Percentiles rank a stretch among this genome's conserved stretches.
Evolutionary conservation across 2,797 vertebrate species (phyloP).

Genomic region (Siniperca scherzeri): DNA sequence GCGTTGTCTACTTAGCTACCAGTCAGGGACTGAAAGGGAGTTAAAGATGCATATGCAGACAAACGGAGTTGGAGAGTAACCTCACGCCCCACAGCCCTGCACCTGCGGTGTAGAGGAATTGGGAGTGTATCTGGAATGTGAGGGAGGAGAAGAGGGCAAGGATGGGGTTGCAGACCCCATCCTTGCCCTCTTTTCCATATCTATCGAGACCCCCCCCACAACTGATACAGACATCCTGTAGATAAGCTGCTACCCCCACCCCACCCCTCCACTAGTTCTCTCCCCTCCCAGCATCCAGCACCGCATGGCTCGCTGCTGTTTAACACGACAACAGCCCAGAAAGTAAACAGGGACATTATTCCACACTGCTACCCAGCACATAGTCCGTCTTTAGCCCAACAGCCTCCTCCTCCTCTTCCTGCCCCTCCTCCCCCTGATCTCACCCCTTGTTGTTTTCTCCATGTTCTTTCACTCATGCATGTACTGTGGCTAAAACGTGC

Average conservation of each 20-base stretch:
- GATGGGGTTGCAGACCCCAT: neutral
- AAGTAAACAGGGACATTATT: conserved; percentile 76
- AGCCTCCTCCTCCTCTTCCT: conserved; percentile 19
- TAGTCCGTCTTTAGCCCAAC: conserved; percentile 50
- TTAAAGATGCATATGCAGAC: too few relatives aligned
- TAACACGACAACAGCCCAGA: conserved; percentile 59
- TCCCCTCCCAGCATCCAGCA: conserved; percentile 27
- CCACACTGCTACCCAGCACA: conserved; percentile 56
- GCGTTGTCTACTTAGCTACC: too few relatives aligned
- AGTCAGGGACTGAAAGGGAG: too few relatives aligned
- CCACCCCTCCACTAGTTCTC: conserved; percentile 28
- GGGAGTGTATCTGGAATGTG: too few relatives aligned
- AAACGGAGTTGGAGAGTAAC: too few relatives aligned
- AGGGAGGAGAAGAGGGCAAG: too few relatives aligned
- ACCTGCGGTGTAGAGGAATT: too few relatives aligned
- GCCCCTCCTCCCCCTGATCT: neutral
- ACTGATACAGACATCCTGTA: conserved; percentile 29
- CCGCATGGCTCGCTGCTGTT: conserved; percentile 40
- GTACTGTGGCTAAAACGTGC: conserved; percentile 55
- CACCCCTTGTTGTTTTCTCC: conserved; percentile 49
- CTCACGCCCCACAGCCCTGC: too few relatives aligned
- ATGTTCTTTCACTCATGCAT: conserved; percentile 62
- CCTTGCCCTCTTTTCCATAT: conserved; percentile 10
- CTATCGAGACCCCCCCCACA: conserved; percentile 18
- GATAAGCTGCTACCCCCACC: conserved; percentile 45